Conservation (phyloP, 2,113 vertebrate genomes). For the Rallus limicola region DNA sequence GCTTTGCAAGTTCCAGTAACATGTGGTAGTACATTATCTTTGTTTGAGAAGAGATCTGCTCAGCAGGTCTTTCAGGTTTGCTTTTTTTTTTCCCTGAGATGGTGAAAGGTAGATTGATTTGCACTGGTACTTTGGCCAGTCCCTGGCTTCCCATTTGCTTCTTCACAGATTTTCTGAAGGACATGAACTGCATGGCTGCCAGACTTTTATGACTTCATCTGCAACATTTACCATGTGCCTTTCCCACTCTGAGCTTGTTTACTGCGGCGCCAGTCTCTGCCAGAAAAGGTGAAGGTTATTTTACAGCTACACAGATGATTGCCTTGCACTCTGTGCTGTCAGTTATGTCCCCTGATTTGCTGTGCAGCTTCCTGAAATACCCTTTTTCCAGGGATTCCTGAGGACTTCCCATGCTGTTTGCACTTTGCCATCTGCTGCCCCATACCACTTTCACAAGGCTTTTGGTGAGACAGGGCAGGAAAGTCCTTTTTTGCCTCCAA, state of each 20-base stretch:
- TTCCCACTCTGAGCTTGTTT: constrained; percentile 61
- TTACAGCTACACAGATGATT: constrained; percentile 54
- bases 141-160: constrained; percentile 59
- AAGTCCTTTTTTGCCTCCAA: background rate
- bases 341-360: constrained; percentile 39
- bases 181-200: constrained; percentile 44
- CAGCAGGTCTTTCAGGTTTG: background rate
- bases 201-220: constrained; percentile 73
- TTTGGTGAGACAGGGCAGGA: background rate
- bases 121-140: background rate
- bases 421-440: constrained; percentile 70
- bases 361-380: constrained; percentile 40
- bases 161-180: constrained; percentile 71
- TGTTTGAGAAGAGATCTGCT: background rate
- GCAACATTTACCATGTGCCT: constrained; percentile 29
- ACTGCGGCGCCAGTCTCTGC: constrained; percentile 31
- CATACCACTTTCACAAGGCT: constrained; percentile 7
- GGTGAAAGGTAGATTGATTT: constrained; percentile 46
- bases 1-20: background rate
- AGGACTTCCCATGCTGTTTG: constrained; percentile 41
- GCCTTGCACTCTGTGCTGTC: constrained; percentile 22
- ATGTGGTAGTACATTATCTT: background rate
- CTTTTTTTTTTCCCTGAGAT: background rate
- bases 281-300: constrained; percentile 72
- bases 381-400: constrained; percentile 60